phyloP scores from a whole-genome alignment of 1,140 invertebrate species.

The Nasonia giraulti region DNA sequence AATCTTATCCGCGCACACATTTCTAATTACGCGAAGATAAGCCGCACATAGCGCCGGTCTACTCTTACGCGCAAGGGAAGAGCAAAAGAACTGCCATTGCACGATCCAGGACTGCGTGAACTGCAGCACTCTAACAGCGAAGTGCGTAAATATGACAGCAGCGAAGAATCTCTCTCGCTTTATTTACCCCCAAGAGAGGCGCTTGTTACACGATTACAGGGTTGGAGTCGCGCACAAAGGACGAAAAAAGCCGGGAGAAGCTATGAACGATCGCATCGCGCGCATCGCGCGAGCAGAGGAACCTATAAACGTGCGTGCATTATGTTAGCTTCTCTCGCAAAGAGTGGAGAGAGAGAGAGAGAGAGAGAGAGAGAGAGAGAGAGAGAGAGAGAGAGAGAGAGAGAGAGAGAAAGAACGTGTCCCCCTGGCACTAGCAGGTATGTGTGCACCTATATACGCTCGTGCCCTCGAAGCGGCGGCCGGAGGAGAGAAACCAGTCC shows the following conservation, averaged over 20 bases:
- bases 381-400: too few relatives aligned
- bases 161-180: background rate
- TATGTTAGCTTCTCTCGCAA: background rate
- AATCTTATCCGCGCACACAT: too few relatives aligned
- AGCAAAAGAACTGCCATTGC: background rate
- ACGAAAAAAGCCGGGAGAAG: background rate
- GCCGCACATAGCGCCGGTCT: background rate
- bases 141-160: background rate
- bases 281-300: too few relatives aligned
- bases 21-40: background rate
- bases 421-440: background rate
- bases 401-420: background rate
- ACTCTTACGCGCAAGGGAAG: background rate
- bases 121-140: background rate
- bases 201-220: background rate
- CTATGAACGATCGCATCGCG: background rate
- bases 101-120: background rate
- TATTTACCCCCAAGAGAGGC: background rate
- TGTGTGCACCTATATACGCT: background rate
- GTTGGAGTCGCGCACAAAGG: background rate
- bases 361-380: too few relatives aligned
- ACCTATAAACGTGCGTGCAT: background rate
- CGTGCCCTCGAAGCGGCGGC: background rate
- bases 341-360: background rate
- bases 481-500: constrained; percentile 5